Base-by-base conservation (phyloP, 1,140 invertebrate genomes). In the Heterodera carotae region DNA sequence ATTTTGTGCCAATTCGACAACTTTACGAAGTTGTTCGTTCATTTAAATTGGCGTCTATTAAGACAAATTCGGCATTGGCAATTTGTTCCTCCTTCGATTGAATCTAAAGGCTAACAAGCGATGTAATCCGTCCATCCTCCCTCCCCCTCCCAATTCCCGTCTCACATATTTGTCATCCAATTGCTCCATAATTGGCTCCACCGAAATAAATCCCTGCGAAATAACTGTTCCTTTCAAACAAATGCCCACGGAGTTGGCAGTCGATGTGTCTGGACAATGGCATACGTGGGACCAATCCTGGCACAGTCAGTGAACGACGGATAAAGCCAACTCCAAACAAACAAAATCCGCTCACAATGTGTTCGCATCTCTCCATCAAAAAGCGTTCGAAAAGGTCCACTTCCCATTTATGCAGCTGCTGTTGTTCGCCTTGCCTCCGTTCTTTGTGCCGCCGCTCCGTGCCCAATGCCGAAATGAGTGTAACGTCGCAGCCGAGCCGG, bases 381-480 rank as follows among this genome's bases (percentile, higher is more conserved):
- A 77, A 76, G n/a, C 56, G 71, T 33, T n/a, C 56, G 29, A n/a
- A 25, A 27, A 31, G 53, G 6, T 62, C 71, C 56, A 73, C 1
- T 43, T n/a, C n/a, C n/a, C 48, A n/a, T n/a, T n/a, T n/a, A n/a
- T n/a, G n/a, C n/a, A n/a, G n/a, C n/a, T n/a, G n/a, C 48, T 3
- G 12, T 56, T 56, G 5, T 0, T 12, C 39, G 39, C 2, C 39
- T n/a, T n/a, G 39, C 0, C 39, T 6, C 39, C 12, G 12, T 43
- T 43, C 12, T 18, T 56, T 22, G n/a, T n/a, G 1, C 48, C 39
- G 39, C 12, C 69, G 25, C 25, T 64, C n/a, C n/a, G 92, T 89
- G 0, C 94, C 94, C 60, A 97, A 89, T 1, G 92, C 92, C 0
- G 94, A 93, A 69, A 98, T 89, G 48, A 97, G 90, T 66, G 91